These are phyloP conservation scores for Apaloderma vittatum DNA, from an alignment of 2,113 vertebrate genomes.

Conservation along the genomic window DNA sequence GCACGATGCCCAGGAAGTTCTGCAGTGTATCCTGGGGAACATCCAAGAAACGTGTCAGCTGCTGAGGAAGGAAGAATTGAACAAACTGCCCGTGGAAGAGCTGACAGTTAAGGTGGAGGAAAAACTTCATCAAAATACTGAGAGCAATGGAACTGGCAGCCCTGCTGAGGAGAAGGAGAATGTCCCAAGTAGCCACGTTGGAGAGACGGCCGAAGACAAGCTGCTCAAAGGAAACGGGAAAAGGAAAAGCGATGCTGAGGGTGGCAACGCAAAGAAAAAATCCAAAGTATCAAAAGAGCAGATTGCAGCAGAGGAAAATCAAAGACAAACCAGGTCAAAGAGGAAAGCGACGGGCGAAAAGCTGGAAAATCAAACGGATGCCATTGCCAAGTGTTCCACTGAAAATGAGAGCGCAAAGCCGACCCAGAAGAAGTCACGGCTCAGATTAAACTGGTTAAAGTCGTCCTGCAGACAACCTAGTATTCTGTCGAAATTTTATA, in stretches of 20 bases:
- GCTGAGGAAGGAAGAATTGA: slow-evolving; percentile 88
- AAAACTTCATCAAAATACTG: neutral
- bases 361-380: slow-evolving; percentile 63
- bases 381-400: slow-evolving; percentile 24
- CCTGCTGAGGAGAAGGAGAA: slow-evolving; percentile 23
- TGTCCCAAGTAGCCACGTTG: neutral
- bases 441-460: slow-evolving; percentile 89
- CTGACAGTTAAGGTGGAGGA: slow-evolving; percentile 47
- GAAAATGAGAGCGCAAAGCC: slow-evolving; percentile 71
- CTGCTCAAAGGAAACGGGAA: slow-evolving; percentile 84
- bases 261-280: slow-evolving; percentile 94
- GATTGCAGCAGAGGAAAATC: slow-evolving; percentile 78
- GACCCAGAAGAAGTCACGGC: slow-evolving; percentile 86
- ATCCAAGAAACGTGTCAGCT: slow-evolving; percentile 94
- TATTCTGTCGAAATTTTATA: slow-evolving; percentile 96
- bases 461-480: slow-evolving; percentile 91
- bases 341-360: slow-evolving; percentile 86
- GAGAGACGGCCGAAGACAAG: slow-evolving; percentile 70
- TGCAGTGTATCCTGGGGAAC: slow-evolving; percentile 96
- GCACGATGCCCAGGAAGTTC: slow-evolving; percentile 96
- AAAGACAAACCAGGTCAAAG: slow-evolving; percentile 90
- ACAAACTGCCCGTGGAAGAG: slow-evolving; percentile 62
- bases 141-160: neutral
- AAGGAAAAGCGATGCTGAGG: slow-evolving; percentile 92
- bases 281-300: slow-evolving; percentile 86